Base-by-base conservation (phyloP, 1,140 invertebrate genomes). In the Pseudomyrmex flavicornis region DNA sequence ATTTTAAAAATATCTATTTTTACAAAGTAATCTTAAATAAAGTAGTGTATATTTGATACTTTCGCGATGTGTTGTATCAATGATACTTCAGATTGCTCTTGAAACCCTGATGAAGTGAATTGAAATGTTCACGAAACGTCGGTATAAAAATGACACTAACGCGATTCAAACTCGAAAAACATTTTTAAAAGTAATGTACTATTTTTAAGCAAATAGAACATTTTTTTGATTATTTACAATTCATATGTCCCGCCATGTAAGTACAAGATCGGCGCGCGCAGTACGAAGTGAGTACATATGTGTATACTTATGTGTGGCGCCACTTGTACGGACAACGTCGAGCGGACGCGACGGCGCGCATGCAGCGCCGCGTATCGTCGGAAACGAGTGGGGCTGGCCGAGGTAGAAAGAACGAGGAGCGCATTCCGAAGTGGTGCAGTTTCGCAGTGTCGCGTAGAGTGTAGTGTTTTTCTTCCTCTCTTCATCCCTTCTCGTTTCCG, bases 391-490 rank as follows among this genome's bases (percentile, higher is more conserved):
- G 88, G 82, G 72, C 66, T 72, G 80, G 88, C 73, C 84, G 84
- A 76, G 72, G 72, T 68, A 82, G 83, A 88, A 70, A 84, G 87
- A 84, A 87, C 85, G 82, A 91, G 87, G 87, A 91, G 88, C 92
- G 89, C 88, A 89, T 91, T 90, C 85, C 88, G 90, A 91, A 84
- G 90, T 91, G 87, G 89, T 91, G 88, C 85, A 90, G 91, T 90
- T 91, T 90, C 88, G 86, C 86, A 89, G 90, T 91, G 88, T 89
- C 90, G 91, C 88, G 91, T 91, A 91, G 89, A 91, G 91, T 92
- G 91, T 92, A 92, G 90, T 91, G 91, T 91, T 91, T 90, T 85
- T 82, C 84, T 82, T 86, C 83, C 87, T 70, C 83, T 74, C 52
- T 83, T 62, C 66, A 52, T 62, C 68, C 54, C 52, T 69, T 52